These are phyloP conservation scores for Danionella cerebrum DNA, from an alignment of 2,113 vertebrate genomes.

Conservation along the genomic window DNA sequence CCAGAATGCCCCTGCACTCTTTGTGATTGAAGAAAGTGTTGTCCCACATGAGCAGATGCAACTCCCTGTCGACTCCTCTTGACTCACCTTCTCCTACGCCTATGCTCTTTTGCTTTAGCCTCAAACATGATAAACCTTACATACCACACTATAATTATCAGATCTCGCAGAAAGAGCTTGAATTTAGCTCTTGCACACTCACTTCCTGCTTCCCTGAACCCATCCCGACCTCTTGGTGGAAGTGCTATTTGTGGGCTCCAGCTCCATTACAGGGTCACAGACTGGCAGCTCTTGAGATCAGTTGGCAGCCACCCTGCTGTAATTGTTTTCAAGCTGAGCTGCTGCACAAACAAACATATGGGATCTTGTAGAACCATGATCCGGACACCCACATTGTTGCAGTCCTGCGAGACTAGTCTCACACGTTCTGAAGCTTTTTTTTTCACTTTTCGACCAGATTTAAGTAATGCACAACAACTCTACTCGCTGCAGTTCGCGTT, in stretches of 20 bases:
- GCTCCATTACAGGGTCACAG: constrained; percentile 18
- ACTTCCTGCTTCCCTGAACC: not conserved
- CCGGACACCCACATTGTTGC: constrained; percentile 16
- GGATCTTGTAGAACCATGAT: not conserved
- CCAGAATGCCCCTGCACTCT: not conserved
- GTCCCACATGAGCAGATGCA: not conserved
- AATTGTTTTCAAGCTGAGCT: constrained; percentile 34
- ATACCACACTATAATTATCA: not conserved
- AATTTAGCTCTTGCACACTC: not conserved
- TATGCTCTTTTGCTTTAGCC: not conserved
- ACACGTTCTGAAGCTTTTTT: not conserved
- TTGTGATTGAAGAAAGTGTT: not conserved
- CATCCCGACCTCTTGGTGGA: not conserved
- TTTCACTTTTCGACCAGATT: too few species aligned
- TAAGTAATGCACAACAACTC: too few species aligned
- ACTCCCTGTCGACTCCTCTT: not conserved
- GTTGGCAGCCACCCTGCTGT: constrained; percentile 25
- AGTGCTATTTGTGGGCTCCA: constrained; percentile 21
- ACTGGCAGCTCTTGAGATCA: constrained; percentile 14
- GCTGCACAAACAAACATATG: constrained; percentile 23
- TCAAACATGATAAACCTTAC: not conserved
- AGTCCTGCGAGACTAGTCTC: not conserved
- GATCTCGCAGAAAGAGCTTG: not conserved
- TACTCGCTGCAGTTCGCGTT: too few species aligned
- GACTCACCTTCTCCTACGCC: not conserved